These are phyloP conservation scores for Conus ventricosus DNA, from an alignment of 1,140 invertebrate genomes.

Conservation along the genomic window DNA sequence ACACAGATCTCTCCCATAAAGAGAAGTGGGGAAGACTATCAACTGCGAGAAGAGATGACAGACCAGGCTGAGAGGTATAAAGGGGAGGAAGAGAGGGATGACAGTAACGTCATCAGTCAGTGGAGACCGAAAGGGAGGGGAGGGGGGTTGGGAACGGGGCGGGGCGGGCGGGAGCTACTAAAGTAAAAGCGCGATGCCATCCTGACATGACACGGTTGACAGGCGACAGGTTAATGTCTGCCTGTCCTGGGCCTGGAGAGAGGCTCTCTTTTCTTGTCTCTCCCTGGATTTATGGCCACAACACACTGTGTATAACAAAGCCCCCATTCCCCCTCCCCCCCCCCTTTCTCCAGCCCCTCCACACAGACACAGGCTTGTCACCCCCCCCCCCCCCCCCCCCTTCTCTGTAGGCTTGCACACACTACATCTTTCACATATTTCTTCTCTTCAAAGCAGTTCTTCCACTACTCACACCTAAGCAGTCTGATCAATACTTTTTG, in stretches of 20 bases:
- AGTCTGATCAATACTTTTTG: no score
- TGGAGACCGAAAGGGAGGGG: background rate
- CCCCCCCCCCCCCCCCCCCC: no score
- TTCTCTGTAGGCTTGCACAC: no score
- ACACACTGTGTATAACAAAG: background rate
- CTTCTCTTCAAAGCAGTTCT: no score
- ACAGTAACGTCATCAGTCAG: background rate
- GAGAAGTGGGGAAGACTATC: no score
- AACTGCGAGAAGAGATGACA: no score
- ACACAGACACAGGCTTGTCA: no score
- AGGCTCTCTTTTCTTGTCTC: background rate
- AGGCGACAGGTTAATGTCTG: constrained; percentile 25
- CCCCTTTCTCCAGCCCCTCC: no score
- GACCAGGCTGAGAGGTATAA: background rate
- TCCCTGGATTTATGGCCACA: background rate
- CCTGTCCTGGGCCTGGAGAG: background rate
- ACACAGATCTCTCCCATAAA: no score
- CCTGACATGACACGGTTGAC: background rate
- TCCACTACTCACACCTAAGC: no score
- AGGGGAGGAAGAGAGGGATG: background rate
- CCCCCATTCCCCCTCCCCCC: no score
- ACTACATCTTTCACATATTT: no score
- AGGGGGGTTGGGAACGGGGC: background rate
- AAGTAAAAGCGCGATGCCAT: background rate
- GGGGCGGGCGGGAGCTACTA: background rate